A percentile compares a stretch with the other conserved stretches of the same genome.
Evolutionary conservation across 2,888 invertebrate species (phyloP).

Genomic region (Hedychridium roseum): DNA sequence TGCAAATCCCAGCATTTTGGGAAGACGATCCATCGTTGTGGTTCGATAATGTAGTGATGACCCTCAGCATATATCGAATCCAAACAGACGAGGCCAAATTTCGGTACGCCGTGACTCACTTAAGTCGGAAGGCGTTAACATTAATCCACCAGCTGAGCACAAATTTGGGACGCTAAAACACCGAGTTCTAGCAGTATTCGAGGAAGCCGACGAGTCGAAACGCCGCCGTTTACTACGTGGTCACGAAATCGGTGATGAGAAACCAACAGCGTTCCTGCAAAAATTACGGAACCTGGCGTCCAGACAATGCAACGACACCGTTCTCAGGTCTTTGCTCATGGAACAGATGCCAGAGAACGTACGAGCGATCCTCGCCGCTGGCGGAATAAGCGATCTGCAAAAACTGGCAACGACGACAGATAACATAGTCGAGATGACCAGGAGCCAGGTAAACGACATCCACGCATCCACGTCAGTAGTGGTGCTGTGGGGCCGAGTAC

Average conservation of each 20-base stretch:
- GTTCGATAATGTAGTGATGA: too few relatives aligned
- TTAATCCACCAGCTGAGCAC: neutral
- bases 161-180: constrained; percentile 3
- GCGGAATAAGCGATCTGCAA: neutral
- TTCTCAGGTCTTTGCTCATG: too few relatives aligned
- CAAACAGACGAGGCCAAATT: too few relatives aligned
- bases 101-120: too few relatives aligned
- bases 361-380: neutral
- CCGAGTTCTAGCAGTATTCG: constrained; percentile 1
- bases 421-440: neutral
- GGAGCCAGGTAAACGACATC: neutral
- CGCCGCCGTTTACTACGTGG: neutral
- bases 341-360: neutral
- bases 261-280: neutral
- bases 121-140: too few relatives aligned
- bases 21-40: too few relatives aligned
- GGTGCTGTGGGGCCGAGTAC: too few relatives aligned
- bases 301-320: too few relatives aligned
- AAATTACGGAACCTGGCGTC: neutral
- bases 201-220: neutral
- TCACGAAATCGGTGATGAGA: neutral
- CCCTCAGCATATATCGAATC: too few relatives aligned
- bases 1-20: too few relatives aligned
- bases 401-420: neutral
- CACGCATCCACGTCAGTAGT: too few relatives aligned